phyloP scores from a whole-genome alignment of 2,888 invertebrate genomes.

The Eristalis pertinax region DNA sequence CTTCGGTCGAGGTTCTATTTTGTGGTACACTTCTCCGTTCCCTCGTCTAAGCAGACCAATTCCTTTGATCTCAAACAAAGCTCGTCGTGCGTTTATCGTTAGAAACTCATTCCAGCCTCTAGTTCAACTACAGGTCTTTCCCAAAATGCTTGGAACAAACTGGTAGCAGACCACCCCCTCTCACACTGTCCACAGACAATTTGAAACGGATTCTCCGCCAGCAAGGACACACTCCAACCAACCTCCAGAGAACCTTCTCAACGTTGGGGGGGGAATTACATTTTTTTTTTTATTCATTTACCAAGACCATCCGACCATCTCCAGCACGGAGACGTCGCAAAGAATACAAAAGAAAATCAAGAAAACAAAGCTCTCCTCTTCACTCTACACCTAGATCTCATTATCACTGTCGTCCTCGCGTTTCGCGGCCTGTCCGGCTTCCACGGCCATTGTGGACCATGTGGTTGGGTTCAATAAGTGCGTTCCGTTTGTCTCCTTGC shows the following conservation, averaged over 20 bases:
- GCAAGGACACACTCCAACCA: background rate
- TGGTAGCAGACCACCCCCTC: too few species aligned
- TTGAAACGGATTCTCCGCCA: background rate
- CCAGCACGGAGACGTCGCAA: background rate
- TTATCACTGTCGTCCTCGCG: slow-evolving; percentile 86
- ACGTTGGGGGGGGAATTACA: background rate
- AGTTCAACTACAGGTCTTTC: too few species aligned
- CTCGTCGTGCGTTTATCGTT: too few species aligned
- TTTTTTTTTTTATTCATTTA: slow-evolving; percentile 27
- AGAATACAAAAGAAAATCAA: slow-evolving; percentile 12
- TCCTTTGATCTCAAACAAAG: too few species aligned
- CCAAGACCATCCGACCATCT: slow-evolving; percentile 18
- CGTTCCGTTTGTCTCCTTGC: slow-evolving; percentile 89
- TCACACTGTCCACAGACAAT: too few species aligned
- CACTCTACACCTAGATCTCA: slow-evolving; percentile 78
- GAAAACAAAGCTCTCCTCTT: background rate
- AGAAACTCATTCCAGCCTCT: too few species aligned
- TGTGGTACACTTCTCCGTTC: too few species aligned
- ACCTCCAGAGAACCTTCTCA: background rate
- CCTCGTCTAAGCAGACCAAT: too few species aligned
- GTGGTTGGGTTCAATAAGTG: slow-evolving; percentile 91
- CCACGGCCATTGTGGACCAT: slow-evolving; percentile 91
- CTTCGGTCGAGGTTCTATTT: too few species aligned
- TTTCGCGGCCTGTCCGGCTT: slow-evolving; percentile 89
- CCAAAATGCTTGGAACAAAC: too few species aligned